Evolutionary conservation across 1,140 invertebrate species (phyloP), one percentile per base, ranked within the genome.

Genomic region (Aphelenchoides besseyi): DNA sequence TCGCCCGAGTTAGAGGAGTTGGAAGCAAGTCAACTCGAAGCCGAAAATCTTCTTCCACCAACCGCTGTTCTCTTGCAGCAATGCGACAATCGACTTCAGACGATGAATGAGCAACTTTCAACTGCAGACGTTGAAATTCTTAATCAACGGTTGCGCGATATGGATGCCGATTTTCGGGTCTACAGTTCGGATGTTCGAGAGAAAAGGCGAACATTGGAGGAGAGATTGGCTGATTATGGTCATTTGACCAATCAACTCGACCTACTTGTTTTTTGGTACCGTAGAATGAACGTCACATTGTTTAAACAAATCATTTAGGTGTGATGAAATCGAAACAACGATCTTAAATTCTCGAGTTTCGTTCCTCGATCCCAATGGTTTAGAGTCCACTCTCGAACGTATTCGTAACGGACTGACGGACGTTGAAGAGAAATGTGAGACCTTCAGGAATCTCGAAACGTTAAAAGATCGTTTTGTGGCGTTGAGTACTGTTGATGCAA

Each of bases 381-480:
- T 81, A 36, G 79, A 81, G 48, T 1, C 70, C 29, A 8, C 48
- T 9, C 26, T 73, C 2, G 32, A 67, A n/a, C 23, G 30, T 1
- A 63, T 79, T 8, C 23, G 57, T 32, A 28, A 77, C 63, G 61
- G 75, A 59, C 23, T 33, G 28, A 53, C 61, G 37, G 77, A 74
- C 41, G 36, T 74, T 23, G 72, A 61, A 12, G 61, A 79, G 28
- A 78, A 73, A 63, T 66, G 72, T 9, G 64, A 63, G 3, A 30
- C 55, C 1, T 68, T 79, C 18, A 52, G 55, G 2, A 41, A 30
- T 18, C 35, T 82, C 52, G 78, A 79, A 68, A 70, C 9, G 9
- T 26, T 79, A 16, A 81, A 82, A 62, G 79, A 79, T 57, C 63
- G 76, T 18, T 81, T 81, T 67, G 53, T 79, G 3, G 80, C 73